phyloP scores from a whole-genome alignment of 2,888 invertebrate genomes.

The Drosophila anceps region DNA sequence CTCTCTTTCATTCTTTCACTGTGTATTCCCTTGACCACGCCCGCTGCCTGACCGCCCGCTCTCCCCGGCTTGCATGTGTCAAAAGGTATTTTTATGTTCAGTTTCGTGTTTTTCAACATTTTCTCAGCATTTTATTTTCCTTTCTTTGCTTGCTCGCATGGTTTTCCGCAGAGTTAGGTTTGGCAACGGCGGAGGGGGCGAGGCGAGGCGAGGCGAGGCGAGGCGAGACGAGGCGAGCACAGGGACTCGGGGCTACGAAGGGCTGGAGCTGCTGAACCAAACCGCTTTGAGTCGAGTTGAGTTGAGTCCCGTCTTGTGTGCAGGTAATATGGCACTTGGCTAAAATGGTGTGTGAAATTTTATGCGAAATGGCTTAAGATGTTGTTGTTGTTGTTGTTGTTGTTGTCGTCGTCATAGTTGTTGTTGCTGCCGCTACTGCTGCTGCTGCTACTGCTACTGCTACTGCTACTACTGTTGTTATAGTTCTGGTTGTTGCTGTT shows the following conservation, averaged over 20 bases:
- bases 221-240: too few species aligned
- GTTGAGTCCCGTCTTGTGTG: constrained; percentile 79
- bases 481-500: constrained; percentile 35
- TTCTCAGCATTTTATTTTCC: constrained; percentile 71
- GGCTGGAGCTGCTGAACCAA: constrained; percentile 29
- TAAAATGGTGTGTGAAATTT: constrained; percentile 83
- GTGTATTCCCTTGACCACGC: constrained; percentile 45
- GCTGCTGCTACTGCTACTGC: constrained; percentile 8
- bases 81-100: constrained; percentile 81
- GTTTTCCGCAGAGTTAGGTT: constrained; percentile 16
- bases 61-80: constrained; percentile 75
- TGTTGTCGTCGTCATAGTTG: constrained; percentile 4
- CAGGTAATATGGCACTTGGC: constrained; percentile 83
- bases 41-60: constrained; percentile 17
- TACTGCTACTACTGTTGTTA: constrained; percentile 30
- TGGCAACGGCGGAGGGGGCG: neutral
- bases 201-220: too few species aligned
- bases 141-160: constrained; percentile 34
- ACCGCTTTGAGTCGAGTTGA: constrained; percentile 51
- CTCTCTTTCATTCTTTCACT: neutral
- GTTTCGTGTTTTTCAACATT: constrained; percentile 78
- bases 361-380: constrained; percentile 81
- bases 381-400: constrained; percentile 40
- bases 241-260: neutral
- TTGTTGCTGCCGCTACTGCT: constrained; percentile 19